phyloP scores from a whole-genome alignment of 92 coral and sea anemone species.

The Ricordea florida region DNA sequence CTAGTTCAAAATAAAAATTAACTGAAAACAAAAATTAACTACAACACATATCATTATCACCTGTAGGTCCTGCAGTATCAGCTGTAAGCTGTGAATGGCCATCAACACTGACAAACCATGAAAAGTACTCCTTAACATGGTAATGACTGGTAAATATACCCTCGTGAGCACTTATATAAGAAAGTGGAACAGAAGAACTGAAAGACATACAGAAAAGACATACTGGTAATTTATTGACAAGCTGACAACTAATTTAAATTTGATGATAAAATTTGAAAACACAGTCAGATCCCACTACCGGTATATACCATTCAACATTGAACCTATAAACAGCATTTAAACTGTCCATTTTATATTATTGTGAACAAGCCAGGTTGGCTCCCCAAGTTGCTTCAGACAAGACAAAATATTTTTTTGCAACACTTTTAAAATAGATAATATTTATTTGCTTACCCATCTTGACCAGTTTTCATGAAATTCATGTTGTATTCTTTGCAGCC shows the following conservation, averaged over 20 bases:
- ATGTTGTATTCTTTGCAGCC: constrained; percentile 71
- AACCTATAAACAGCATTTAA: no score
- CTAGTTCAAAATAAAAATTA: neutral
- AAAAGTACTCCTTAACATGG: constrained; percentile 59
- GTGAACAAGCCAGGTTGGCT: no score
- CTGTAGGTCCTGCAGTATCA: neutral
- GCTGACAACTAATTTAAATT: no score
- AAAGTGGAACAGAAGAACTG: no score
- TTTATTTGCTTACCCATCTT: constrained; percentile 52
- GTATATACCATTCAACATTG: no score
- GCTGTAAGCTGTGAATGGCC: neutral
- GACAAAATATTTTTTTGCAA: neutral
- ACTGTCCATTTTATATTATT: no score
- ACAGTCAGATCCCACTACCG: no score
- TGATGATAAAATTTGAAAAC: no score
- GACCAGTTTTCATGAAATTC: constrained; percentile 50
- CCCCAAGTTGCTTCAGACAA: no score
- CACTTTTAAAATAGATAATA: no score
- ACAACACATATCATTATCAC: neutral
- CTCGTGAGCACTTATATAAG: constrained; percentile 73
- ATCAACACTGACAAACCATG: constrained; percentile 61
- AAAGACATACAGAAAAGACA: no score
- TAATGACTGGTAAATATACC: constrained; percentile 72
- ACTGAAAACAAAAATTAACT: neutral
- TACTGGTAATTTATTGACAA: no score